Evolutionary conservation across 2,888 invertebrate genomes (phyloP), one percentile per base, ranked within the genome.

Genomic region (Poecilobothrus nobilitatus): DNA sequence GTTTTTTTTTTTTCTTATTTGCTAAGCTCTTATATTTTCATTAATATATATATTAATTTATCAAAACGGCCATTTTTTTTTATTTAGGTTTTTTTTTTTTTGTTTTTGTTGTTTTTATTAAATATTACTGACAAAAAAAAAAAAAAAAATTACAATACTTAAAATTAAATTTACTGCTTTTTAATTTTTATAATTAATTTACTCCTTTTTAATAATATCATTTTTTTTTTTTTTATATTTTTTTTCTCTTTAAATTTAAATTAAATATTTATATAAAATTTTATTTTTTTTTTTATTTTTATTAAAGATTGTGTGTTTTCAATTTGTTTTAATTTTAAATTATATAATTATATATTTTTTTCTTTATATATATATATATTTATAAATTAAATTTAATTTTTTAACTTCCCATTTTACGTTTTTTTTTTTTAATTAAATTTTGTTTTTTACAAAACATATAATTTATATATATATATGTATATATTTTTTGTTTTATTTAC

Each of bases 141-240:
- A 53, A 8, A 53, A 53, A 53, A 53, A 53, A 53, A 53, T 53
- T 53, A 53, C 53, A 53, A 18, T 53, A 53, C 53, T 53, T 53
- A 53, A 53, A 53, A 53, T 53, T 53, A 53, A 53, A 53, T 53
- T 53, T 53, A 53, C 53, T 53, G 53, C 53, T 18, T 53, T 53
- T 53, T 37, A 37, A 53, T 12, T 53, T 53, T 53, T 18, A 53
- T 53, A 53, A 53, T 53, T 53, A 53, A 53, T 53, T 53, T 53
- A 53, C 18, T 53, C 18, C 7, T 53, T 53, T 53, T 18, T 18
- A 18, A 53, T 53, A 53, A 53, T 53, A 53, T 53, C 53, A 53
- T 12, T 53, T 12, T 53, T 18, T 9, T 41, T 41, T 41, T 41
- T 41, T 53, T 5, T n/a, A 18, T 53, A 44, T 44, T 9, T 44